Conservation (phyloP, 2,888 invertebrate species). For the Pammene fasciana region DNA sequence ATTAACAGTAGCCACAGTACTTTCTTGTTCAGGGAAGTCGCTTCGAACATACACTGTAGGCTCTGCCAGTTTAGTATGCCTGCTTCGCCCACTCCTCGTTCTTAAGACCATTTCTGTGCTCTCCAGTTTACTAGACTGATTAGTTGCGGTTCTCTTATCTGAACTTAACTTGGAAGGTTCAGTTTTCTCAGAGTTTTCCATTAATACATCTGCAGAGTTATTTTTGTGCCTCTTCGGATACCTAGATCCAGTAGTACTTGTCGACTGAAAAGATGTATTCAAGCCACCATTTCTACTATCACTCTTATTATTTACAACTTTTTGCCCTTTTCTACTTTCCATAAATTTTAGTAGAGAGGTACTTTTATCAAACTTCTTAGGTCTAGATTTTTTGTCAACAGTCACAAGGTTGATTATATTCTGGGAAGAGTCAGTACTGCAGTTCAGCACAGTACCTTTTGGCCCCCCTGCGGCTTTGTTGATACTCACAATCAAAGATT, state of each 20-base stretch:
- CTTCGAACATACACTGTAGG: conserved; percentile 65
- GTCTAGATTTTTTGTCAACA: conserved; percentile 55
- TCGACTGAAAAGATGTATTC: conserved; percentile 65
- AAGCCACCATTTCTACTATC: conserved; percentile 50
- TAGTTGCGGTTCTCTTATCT: conserved; percentile 51
- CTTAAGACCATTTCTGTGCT: conserved; percentile 52
- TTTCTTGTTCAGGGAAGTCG: conserved; percentile 64
- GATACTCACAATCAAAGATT: conserved; percentile 61
- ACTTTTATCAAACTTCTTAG: conserved; percentile 57
- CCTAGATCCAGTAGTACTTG: conserved; percentile 61
- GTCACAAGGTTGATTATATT: conserved; percentile 70
- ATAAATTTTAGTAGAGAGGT: conserved; percentile 71
- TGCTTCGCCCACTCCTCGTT: conserved; percentile 68
- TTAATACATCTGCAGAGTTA: conserved; percentile 45
- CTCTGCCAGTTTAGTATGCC: conserved; percentile 58
- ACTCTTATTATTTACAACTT: conserved; percentile 43
- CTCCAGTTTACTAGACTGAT: conserved; percentile 53
- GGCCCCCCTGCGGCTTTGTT: conserved; percentile 63
- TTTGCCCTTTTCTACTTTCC: conserved; percentile 54
- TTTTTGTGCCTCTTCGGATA: conserved; percentile 68
- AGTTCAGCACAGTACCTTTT: conserved; percentile 55
- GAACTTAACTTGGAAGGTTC: conserved; percentile 39
- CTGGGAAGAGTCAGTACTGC: conserved; percentile 72
- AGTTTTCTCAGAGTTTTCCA: conserved; percentile 44
- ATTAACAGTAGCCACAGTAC: conserved; percentile 66